Conservation (phyloP, 1,140 invertebrate genomes). For the Brachystomella parvula region DNA sequence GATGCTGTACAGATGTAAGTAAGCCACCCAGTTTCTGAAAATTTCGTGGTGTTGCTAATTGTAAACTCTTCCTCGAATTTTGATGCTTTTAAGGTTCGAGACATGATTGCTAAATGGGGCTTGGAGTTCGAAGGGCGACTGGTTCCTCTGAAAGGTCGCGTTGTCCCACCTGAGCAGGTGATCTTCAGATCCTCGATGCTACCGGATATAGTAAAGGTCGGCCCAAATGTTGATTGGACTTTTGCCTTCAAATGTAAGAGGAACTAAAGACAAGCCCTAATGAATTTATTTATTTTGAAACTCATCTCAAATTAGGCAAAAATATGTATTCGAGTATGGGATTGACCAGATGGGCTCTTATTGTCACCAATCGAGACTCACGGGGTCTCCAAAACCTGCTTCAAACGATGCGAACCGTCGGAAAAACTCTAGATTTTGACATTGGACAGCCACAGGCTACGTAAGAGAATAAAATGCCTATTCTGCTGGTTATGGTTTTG, state of each 20-base stretch:
- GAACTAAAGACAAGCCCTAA: neutral
- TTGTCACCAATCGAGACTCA: slow-evolving; percentile 30
- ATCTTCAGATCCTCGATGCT: neutral
- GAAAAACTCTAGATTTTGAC: slow-evolving; percentile 9
- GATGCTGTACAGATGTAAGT: slow-evolving; percentile 24
- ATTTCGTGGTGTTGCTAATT: too few relatives aligned
- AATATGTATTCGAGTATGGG: slow-evolving; percentile 33
- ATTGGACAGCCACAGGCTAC: slow-evolving; percentile 7
- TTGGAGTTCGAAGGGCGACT: slow-evolving; percentile 10
- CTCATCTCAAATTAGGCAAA: neutral
- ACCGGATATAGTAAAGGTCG: neutral
- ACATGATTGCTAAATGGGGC: slow-evolving; percentile 3
- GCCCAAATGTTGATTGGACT: slow-evolving; percentile 10
- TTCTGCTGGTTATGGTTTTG: neutral
- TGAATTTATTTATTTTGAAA: slow-evolving; percentile 7
- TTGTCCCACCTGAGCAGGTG: slow-evolving; percentile 4
- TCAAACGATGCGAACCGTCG: slow-evolving; percentile 18
- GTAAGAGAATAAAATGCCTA: slow-evolving; percentile 1
- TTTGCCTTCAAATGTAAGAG: neutral
- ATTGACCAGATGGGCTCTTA: slow-evolving; percentile 44
- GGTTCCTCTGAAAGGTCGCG: neutral
- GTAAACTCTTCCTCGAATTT: neutral
- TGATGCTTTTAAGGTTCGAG: slow-evolving; percentile 2
- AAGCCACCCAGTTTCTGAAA: too few relatives aligned
- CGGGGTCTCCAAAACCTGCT: slow-evolving; percentile 14